Base-by-base conservation (phyloP, 2,797 vertebrate genomes). In the Sorex maritimensis region DNA sequence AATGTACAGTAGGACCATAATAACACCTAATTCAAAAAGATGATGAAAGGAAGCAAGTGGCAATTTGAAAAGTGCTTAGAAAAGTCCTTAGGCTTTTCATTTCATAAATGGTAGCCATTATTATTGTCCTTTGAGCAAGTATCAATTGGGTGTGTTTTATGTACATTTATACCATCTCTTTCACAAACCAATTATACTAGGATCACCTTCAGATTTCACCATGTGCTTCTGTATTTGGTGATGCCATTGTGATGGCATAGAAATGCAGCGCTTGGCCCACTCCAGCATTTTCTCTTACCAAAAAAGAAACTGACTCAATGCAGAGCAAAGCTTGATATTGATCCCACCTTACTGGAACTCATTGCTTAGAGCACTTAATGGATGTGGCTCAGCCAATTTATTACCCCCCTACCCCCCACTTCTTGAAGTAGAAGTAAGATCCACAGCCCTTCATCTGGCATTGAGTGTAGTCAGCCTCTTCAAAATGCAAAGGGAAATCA, bases 321-420 rank as follows among this genome's bases (percentile, higher is more conserved):
- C 3, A 6, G 81, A 68, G 83, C 88, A 92, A 94, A 88, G 12
- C 77, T 90, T 12, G 91, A 58, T 65, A 58, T 38, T 85, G 82
- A 69, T 71, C 19, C 81, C 55, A 63, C 88, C 30, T 28, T 79
- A 78, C 58, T 52, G 4, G 72, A 84, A 63, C 58, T 93, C 63
- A 65, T 28, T 65, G 80, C 28, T 61, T 78, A 63, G 19, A 79
- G 72, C 74, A 88, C 77, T 72, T 92, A 68, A 34, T 86, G 55
- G 61, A 77, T 55, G 24, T 72, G 68, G 38, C 68, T 80, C 38
- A 28, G 38, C 24, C 55, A 44, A 79, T 90, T 83, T 72, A 78
- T 78, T 80, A 73, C 82, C n/a, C 2, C 65, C 38, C 17, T 38
- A 49, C n/a, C 3, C 65, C 30, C 17, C 46, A 61, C 68, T 49